Percentiles rank a stretch among this genome's conserved stretches.
Conservation (phyloP, 2,113 vertebrate species). For the Dipodomys ordii region DNA sequence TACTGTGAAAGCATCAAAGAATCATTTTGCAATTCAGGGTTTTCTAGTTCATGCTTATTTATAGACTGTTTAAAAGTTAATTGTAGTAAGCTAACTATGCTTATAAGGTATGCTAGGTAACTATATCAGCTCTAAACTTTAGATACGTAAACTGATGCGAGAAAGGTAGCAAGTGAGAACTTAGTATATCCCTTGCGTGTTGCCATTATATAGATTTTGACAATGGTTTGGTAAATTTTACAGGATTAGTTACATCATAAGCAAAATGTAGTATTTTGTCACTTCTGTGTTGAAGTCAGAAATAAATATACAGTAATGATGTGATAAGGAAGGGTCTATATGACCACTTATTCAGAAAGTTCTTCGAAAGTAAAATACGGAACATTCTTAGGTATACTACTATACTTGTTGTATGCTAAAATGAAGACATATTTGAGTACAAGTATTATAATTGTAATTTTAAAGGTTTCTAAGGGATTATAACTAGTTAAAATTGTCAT, state of each 20-base stretch:
- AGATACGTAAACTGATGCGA: not conserved
- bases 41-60: constrained; percentile 1
- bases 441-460: not conserved
- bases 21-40: not conserved
- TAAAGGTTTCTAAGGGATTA: constrained; percentile 29
- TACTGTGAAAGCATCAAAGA: not conserved
- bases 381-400: not conserved
- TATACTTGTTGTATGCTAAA: constrained; percentile 30
- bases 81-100: not conserved
- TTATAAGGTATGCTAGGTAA: not conserved
- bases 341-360: not conserved
- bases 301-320: not conserved
- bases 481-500: constrained; percentile 45
- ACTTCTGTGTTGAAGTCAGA: not conserved
- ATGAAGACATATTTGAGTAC: not conserved
- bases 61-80: not conserved
- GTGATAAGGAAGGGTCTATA: not conserved
- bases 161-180: not conserved
- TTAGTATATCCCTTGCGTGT: not conserved
- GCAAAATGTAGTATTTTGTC: not conserved
- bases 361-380: not conserved
- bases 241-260: not conserved
- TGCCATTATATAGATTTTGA: not conserved
- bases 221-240: not conserved
- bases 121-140: not conserved